Percentiles rank a stretch among this genome's conserved stretches.
These are phyloP conservation scores for Ophioninae sp. DNA, from an alignment of 2,888 invertebrate species.

Conservation along the genomic window DNA sequence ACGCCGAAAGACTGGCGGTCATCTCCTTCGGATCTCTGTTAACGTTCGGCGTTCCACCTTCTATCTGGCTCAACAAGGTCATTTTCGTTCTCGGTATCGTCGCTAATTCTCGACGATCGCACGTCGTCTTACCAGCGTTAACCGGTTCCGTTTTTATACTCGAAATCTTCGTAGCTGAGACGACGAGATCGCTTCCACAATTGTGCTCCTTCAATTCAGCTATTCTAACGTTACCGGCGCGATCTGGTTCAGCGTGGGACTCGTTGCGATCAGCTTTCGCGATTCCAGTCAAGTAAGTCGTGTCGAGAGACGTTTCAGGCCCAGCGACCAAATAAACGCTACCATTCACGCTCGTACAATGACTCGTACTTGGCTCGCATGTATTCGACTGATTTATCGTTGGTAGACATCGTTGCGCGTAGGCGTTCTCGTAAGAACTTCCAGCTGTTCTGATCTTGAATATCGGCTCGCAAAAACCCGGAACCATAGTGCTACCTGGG, in stretches of 20 bases:
- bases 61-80: constrained; percentile 76
- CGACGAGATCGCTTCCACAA: constrained; percentile 34
- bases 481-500: background rate
- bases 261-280: constrained; percentile 32
- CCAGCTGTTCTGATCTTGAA: constrained; percentile 50
- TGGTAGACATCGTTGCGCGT: constrained; percentile 61
- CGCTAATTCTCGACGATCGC: constrained; percentile 66
- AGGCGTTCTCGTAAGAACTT: constrained; percentile 48
- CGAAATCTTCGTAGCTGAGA: constrained; percentile 23
- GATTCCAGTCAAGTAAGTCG: constrained; percentile 39
- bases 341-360: constrained; percentile 36
- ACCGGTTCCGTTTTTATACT: constrained; percentile 60
- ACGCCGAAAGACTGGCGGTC: constrained; percentile 76
- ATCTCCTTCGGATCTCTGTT: constrained; percentile 69
- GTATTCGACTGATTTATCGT: constrained; percentile 59
- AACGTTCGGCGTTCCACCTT: constrained; percentile 63
- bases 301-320: constrained; percentile 45
- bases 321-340: constrained; percentile 43
- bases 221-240: constrained; percentile 44
- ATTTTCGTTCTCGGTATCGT: constrained; percentile 64
- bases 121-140: constrained; percentile 66
- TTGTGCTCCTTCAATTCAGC: constrained; percentile 45
- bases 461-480: constrained; percentile 52
- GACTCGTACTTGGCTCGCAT: constrained; percentile 23
- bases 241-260: constrained; percentile 51